Evolutionary conservation across 2,888 invertebrate genomes (phyloP).

Genomic region (Polydrusus pterygomalis): DNA sequence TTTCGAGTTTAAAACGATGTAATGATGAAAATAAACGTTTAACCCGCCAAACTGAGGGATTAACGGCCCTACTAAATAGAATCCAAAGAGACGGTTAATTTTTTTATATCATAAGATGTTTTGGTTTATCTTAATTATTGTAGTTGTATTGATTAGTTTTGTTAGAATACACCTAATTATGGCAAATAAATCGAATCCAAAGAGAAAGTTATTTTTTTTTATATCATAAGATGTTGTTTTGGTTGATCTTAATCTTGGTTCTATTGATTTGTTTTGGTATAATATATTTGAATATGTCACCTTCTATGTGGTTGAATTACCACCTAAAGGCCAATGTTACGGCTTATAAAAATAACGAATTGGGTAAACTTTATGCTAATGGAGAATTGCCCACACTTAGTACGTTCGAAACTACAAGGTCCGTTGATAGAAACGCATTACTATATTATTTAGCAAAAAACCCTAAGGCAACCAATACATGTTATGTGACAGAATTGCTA

Average conservation of each 20-base stretch:
- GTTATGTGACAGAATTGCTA: background rate
- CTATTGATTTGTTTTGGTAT: background rate
- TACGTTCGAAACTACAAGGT: background rate
- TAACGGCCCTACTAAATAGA: no score
- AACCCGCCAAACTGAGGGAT: no score
- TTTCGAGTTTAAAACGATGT: no score
- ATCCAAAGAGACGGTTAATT: no score
- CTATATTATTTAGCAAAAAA: background rate
- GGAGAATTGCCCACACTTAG: background rate
- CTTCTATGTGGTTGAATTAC: background rate
- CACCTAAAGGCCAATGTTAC: background rate
- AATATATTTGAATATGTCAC: background rate
- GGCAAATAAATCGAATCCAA: no score
- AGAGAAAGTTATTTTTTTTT: no score
- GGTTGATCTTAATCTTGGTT: background rate
- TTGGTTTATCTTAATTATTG: no score
- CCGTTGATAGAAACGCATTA: background rate
- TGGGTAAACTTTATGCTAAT: background rate
- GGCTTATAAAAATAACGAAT: background rate
- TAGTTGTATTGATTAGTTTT: no score
- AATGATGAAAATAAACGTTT: no score
- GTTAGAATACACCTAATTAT: no score
- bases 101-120: no score
- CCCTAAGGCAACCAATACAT: background rate
- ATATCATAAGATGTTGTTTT: constrained; percentile 1